Evolutionary conservation across 2,797 vertebrate genomes (phyloP), one percentile per base, ranked within the genome.

Genomic region (Graptemys geographica): DNA sequence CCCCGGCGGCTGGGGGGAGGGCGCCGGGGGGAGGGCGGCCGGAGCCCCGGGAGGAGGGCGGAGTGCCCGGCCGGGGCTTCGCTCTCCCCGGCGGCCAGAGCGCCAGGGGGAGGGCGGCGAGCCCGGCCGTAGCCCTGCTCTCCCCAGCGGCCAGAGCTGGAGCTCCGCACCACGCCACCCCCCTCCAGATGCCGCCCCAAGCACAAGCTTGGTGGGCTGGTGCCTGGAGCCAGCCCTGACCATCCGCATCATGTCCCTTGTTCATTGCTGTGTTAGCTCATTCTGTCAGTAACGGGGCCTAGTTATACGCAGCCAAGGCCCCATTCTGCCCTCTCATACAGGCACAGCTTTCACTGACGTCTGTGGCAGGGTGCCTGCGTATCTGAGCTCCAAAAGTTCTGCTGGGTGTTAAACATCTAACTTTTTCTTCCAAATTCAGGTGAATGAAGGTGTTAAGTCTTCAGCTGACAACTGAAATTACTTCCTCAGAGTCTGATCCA

Each of bases 201-300:
- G 41, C 41, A 41, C 41, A 41, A 41, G 41, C 41, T 41, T 41
- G 41, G 41, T 41, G 41, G 41, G 41, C 41, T 41, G 41, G 41
- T 41, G 41, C 41, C 41, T 41, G 41, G 41, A 41, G 41, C 41
- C 41, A 5, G 41, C 41, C 41, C 41, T 41, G 41, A 25, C 69
- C 37, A 41, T 44, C 21, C 5, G 23, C 37, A 44, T 74, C 23
- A 41, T 74, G 37, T 12, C 69, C 69, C 27, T 55, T 56, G 4
- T 0, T 72, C 87, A 23, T 19, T 79, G 79, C 92, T 78, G 52
- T 13, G 49, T 94, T 89, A 56, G 59, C 37, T 95, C 59, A 84
- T 59, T 93, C 59, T 33, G 0, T 0, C 56, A 79, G 0, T 1
- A 81, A 81, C 18, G 10, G 37, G 87, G 59, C 31, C 25, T 56